phyloP scores from a whole-genome alignment of 2,113 vertebrate species.

The Lepus europaeus region DNA sequence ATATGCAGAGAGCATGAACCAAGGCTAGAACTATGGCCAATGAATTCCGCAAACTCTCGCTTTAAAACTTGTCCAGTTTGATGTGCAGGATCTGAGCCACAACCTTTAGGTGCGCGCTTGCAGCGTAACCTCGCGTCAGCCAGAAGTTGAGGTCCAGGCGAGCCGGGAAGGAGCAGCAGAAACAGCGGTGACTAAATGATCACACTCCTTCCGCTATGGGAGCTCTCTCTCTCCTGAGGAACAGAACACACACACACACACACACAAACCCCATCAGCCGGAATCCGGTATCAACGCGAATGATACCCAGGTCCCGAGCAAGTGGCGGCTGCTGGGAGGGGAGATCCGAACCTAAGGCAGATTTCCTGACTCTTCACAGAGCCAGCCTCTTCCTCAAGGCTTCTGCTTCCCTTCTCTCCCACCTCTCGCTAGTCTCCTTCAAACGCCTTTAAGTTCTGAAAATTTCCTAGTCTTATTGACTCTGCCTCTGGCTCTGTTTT shows the following conservation, averaged over 20 bases:
- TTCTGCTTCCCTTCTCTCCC: neutral
- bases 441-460: neutral
- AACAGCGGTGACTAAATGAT: slow-evolving; percentile 89
- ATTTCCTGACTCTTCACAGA: neutral
- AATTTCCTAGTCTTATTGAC: neutral
- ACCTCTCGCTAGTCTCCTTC: neutral
- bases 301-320: neutral
- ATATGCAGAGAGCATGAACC: neutral
- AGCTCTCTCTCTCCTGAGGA: slow-evolving; percentile 93
- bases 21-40: neutral
- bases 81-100: slow-evolving; percentile 47
- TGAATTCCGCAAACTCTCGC: neutral
- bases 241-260: slow-evolving; percentile 42
- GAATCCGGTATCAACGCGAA: neutral
- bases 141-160: neutral
- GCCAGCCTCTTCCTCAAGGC: neutral
- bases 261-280: slow-evolving; percentile 26
- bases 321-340: neutral
- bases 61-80: slow-evolving; percentile 51
- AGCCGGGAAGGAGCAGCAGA: slow-evolving; percentile 8
- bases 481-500: neutral
- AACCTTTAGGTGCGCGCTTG: neutral
- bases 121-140: neutral
- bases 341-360: slow-evolving; percentile 30
- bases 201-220: slow-evolving; percentile 93